These are phyloP conservation scores for Fulmarus glacialis DNA, from an alignment of 2,113 vertebrate species.

Conservation along the genomic window DNA sequence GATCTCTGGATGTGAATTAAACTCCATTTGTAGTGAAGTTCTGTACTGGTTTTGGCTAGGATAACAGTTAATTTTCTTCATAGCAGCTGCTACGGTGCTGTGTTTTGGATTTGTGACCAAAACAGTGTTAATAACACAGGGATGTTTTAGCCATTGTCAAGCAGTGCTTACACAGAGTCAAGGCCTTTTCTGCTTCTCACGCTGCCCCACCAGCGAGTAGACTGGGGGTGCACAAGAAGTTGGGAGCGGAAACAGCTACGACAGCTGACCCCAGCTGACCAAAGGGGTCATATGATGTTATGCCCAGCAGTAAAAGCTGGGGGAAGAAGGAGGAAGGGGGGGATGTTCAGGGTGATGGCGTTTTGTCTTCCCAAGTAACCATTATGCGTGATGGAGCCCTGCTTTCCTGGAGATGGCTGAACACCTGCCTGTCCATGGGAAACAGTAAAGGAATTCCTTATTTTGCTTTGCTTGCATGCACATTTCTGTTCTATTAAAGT, in stretches of 20 bases:
- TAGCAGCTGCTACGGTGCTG: neutral
- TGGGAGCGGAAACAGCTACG: neutral
- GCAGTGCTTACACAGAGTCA: neutral
- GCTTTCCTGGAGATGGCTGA: neutral
- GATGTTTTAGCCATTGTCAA: fast-evolving
- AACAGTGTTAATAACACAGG: neutral
- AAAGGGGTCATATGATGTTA: no score
- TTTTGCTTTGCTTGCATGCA: fast-evolving
- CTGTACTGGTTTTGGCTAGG: neutral
- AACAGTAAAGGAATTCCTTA: neutral
- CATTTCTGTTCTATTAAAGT: neutral
- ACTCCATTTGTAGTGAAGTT: neutral
- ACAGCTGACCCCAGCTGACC: neutral
- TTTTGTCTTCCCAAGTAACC: neutral
- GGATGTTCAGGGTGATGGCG: fast-evolving
- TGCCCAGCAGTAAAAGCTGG: neutral
- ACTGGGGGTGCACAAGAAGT: fast-evolving
- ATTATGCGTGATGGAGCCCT: fast-evolving
- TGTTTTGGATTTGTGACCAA: neutral
- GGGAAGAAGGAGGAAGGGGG: fast-evolving
- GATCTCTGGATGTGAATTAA: neutral
- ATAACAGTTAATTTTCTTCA: neutral
- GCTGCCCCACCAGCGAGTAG: fast-evolving
- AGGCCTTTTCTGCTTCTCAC: neutral
- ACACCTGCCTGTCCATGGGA: fast-evolving